Evolutionary conservation across 2,797 vertebrate genomes (phyloP).

Genomic region (Cichlasoma orientale): DNA sequence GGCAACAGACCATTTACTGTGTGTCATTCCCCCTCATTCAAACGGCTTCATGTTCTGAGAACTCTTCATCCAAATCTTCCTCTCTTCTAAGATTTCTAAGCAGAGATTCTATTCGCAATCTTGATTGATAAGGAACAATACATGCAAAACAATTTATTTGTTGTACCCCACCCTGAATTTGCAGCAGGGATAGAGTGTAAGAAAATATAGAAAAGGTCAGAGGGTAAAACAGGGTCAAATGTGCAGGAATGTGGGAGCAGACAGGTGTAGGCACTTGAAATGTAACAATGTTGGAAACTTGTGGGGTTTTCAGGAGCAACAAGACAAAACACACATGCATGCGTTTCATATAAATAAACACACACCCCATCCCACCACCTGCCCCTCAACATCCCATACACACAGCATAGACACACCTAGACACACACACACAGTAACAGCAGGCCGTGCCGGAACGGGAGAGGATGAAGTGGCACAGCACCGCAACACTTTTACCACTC

Average conservation of each 20-base stretch:
- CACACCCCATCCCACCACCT: too few relatives aligned
- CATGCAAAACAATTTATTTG: neutral
- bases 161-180: neutral
- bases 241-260: neutral
- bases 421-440: too few relatives aligned
- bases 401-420: too few relatives aligned
- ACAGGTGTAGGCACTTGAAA: neutral
- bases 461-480: too few relatives aligned
- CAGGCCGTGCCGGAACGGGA: too few relatives aligned
- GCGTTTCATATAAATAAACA: neutral
- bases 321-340: neutral
- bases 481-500: too few relatives aligned
- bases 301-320: neutral
- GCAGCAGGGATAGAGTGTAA: neutral
- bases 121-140: neutral
- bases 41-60: neutral
- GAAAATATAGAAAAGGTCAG: too few relatives aligned
- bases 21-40: neutral
- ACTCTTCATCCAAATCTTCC: neutral
- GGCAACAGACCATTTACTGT: neutral
- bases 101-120: neutral
- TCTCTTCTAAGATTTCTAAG: neutral
- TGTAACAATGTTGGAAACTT: neutral
- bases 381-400: too few relatives aligned
- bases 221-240: neutral